Conservation (phyloP, 92 coral and sea anemone genomes). For the Parazoanthus atlanticus region DNA sequence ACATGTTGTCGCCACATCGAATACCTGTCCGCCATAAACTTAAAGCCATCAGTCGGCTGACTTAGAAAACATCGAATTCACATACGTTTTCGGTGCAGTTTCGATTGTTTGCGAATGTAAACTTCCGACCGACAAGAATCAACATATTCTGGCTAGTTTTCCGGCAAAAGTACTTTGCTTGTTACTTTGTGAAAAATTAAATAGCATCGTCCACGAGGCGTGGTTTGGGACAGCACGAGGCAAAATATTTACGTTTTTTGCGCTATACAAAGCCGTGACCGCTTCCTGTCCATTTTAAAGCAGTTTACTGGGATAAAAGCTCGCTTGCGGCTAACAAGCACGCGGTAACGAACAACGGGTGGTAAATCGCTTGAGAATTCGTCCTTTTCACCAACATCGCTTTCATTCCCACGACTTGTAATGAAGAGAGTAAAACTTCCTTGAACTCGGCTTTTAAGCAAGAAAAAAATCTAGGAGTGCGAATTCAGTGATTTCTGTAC, state of each 20-base stretch:
- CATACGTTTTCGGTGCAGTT: conserved; percentile 20
- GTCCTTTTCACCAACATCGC: conserved; percentile 32
- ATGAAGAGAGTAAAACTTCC: conserved; percentile 8
- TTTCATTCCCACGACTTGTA: conserved; percentile 39
- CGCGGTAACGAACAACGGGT: conserved; percentile 33
- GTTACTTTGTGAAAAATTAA: conserved; percentile 87
- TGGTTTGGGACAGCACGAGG: conserved; percentile 63
- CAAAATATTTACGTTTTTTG: conserved; percentile 67
- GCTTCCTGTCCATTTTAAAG: conserved; percentile 50
- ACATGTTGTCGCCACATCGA: conserved; percentile 31
- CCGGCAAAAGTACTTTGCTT: conserved; percentile 42
- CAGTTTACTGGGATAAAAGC: conserved; percentile 45
- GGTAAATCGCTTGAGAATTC: conserved; percentile 42
- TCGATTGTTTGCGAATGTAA: conserved; percentile 30
- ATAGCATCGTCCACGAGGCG: conserved; percentile 68
- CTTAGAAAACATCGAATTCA: conserved; percentile 4
- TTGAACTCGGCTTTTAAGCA: background rate
- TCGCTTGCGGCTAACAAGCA: conserved; percentile 44
- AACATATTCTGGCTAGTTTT: conserved; percentile 15
- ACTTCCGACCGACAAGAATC: conserved; percentile 33
- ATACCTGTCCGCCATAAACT: conserved; percentile 2
- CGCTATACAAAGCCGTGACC: conserved; percentile 48
- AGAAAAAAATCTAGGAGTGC: conserved; percentile 4
- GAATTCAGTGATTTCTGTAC: conserved; percentile 11
- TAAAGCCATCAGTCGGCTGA: conserved; percentile 8